Conservation (phyloP, 2,888 invertebrate genomes). For the Rhodophaea formosa region DNA sequence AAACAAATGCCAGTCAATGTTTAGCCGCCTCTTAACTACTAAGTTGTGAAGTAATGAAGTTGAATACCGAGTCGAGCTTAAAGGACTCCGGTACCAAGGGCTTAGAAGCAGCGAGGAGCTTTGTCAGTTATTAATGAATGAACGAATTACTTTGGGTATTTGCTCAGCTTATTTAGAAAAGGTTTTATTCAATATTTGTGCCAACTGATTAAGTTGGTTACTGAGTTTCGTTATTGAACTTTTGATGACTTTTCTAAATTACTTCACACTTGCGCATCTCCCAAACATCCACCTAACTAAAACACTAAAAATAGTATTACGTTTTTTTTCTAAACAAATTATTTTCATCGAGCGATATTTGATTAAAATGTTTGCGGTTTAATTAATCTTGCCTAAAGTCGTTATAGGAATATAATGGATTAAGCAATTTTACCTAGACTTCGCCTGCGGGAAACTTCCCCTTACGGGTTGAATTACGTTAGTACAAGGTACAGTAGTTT, state of each 20-base stretch:
- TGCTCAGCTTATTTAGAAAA: slow-evolving; percentile 47
- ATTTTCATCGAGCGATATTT: no score
- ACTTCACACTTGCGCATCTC: no score
- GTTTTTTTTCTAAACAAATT: no score
- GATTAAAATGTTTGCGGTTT: no score
- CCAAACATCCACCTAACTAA: no score
- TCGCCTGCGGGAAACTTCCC: no score
- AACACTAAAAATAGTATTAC: no score
- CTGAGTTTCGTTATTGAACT: background rate
- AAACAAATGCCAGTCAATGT: background rate
- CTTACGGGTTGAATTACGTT: no score
- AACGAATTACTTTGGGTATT: slow-evolving; percentile 53
- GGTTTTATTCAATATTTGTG: slow-evolving; percentile 40
- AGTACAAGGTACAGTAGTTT: no score
- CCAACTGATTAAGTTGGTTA: background rate
- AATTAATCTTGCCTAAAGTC: no score
- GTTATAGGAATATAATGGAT: no score
- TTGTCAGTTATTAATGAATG: slow-evolving; percentile 64
- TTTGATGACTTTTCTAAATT: background rate
- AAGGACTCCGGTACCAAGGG: slow-evolving; percentile 37
- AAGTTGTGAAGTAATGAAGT: slow-evolving; percentile 40
- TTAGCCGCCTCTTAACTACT: slow-evolving; percentile 18
- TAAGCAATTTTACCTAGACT: no score
- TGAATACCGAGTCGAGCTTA: slow-evolving; percentile 30
- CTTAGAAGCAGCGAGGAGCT: slow-evolving; percentile 48